Base-by-base conservation (phyloP, 2,113 vertebrate species). In the Paralichthys olivaceus region DNA sequence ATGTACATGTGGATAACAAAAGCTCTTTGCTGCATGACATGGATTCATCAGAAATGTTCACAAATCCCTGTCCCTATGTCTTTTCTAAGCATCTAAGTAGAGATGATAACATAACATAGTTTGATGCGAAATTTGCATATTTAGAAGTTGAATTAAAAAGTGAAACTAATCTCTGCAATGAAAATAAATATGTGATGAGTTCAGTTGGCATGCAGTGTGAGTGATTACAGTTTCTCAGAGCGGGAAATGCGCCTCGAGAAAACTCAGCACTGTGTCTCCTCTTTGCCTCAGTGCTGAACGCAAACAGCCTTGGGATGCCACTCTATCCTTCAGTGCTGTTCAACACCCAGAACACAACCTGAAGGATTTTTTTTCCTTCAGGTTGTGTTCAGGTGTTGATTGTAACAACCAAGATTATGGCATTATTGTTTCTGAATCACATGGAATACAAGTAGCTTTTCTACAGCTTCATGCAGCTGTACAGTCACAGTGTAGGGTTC, bases 351-450 rank as follows among this genome's bases (percentile, higher is more conserved):
- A 56, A 45, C 57, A 29, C 57, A 51, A 26, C 14, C 49, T 26
- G 26, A 53, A 76, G 45, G 61, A 72, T 29, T 29, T 29, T 29
- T 29, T 29, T 29, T 29, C n/a, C n/a, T n/a, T n/a, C n/a, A n/a
- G n/a, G n/a, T n/a, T n/a, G n/a, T n/a, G n/a, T n/a, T n/a, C 28
- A 79, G 87, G 85, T 72, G 58, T 56, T 86, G 84, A 89, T 88
- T 87, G 71, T 79, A 84, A 77, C 66, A 26, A 26, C 53, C 23
- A 32, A 57, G 73, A 88, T 84, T 67, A 34, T 26, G 45, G 26
- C 8, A 15, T 63, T 69, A 28, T 59, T 85, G 85, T 80, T 72
- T 87, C 45, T 59, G 34, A n/a, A 51, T 53, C n/a, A 45, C 29
- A 22, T 32, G n/a, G 51, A 56, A 49, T 40, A 13, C 37, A 8